Evolutionary conservation across 2,113 vertebrate species (phyloP).

Genomic region (Picathartes gymnocephalus): DNA sequence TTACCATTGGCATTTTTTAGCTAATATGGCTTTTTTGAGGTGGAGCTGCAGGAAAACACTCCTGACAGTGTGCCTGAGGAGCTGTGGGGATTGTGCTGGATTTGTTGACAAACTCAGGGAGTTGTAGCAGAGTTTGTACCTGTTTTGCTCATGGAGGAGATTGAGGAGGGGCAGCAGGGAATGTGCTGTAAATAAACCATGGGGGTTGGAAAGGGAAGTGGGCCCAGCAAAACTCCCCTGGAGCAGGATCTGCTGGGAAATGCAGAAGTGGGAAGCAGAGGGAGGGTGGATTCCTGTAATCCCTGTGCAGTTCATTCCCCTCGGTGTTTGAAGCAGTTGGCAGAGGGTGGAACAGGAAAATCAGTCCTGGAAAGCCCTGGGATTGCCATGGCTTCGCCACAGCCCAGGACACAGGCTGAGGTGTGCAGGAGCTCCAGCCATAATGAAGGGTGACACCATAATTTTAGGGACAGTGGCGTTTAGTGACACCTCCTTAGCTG

Average conservation of each 20-base stretch:
- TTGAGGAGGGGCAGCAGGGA: background rate
- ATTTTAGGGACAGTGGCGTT: background rate
- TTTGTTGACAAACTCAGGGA: background rate
- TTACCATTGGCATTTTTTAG: background rate
- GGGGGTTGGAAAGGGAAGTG: background rate
- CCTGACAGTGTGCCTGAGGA: background rate
- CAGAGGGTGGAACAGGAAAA: background rate
- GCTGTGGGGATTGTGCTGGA: background rate
- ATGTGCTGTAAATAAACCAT: rapidly evolving
- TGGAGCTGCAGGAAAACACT: background rate
- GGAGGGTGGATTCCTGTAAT: background rate
- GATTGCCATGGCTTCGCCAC: rapidly evolving
- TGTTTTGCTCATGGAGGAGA: background rate
- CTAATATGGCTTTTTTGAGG: background rate
- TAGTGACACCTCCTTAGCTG: background rate
- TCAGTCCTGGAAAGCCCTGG: background rate
- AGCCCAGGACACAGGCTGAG: background rate
- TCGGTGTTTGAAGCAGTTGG: background rate
- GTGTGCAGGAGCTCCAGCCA: background rate
- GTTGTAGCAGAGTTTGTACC: background rate
- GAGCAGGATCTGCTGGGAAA: background rate
- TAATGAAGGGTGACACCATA: background rate
- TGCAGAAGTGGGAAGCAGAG: background rate
- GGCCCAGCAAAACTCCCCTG: background rate
- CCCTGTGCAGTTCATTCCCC: background rate